Base-by-base conservation (phyloP, 2,888 invertebrate species). In the Pandemis corylana region DNA sequence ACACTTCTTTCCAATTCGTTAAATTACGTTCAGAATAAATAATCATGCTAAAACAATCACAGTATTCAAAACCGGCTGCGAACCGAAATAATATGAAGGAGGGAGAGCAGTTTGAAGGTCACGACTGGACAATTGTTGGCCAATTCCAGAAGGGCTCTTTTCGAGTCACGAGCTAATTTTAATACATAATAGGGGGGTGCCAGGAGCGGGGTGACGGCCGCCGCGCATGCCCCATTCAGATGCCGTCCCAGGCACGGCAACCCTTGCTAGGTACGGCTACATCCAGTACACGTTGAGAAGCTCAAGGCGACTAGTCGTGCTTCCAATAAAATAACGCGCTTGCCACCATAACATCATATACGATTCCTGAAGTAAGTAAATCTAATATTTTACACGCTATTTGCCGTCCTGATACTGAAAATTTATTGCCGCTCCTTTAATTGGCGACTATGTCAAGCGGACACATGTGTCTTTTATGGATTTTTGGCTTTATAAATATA, bases 141-240 rank as follows among this genome's bases (percentile, higher is more conserved):
- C 82, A 82, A 85, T 84, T 80, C 83, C 83, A 81, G 80, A 83
- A 81, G 83, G 81, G 83, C 79, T 85, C 83, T 84, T 83, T 86
- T 87, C 84, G 80, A 84, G 80, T 77, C 80, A 76, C 77, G 76
- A 77, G 80, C 80, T 82, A 84, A 53, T 73, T 75, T 86, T 84
- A 83, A 84, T 84, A 78, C 77, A 72, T 76, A 78, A 76, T 77
- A 76, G 77, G 79, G 85, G 89, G 89, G 84, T 85, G 84, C 85
- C 77, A 80, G 84, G 84, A 82, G 87, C 82, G 87, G 90, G 91
- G 90, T 88, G 77, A 79, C 81, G 81, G 79, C 85, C 84, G 85
- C 83, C 80, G 92, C 94, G 94, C 94, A 93, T 94, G 94, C 92
- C 89, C 91, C 78, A 87, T 91, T 89, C 86, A 89, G 83, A 79